Evolutionary conservation across 23 tunicate genomes (phyloP), one percentile per base, ranked within the genome.

Genomic region (Oikopleura dioica): DNA sequence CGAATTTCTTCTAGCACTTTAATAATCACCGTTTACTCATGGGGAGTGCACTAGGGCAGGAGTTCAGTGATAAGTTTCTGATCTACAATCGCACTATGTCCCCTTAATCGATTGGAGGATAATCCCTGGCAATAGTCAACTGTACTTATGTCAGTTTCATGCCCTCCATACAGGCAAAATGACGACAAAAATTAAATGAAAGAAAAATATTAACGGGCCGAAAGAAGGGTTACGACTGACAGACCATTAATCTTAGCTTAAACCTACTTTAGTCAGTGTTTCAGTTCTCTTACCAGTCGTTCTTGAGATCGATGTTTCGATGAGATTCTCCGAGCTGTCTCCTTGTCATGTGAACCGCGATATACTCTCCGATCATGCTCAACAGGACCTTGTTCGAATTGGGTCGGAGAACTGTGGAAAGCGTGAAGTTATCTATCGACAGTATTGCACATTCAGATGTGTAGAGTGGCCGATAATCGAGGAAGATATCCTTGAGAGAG

Each of bases 31-130:
- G 72, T 63, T 63, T 63, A 63, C 72, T 63, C 72, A 23, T 63
- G 72, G 72, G 72, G 16, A 31, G 72, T 63, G 26, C 72, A 12
- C 72, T 63, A 23, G 72, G 72, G 72, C 72, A 63, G 72, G 4
- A 31, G 72, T 31, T 63, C 2, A 4, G 4, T 23, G 32, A 12
- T 21, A 63, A 2, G 72, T 63, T 63, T 28, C 4, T 4, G 2
- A 23, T 5, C 72, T 63, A 63, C 72, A 63, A 63, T 63, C 72
- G 72, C 26, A 63, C 33, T 63, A 63, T 63, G 72, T 31, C 30
- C 72, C 72, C 72, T 63, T 28, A 63, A 63, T 2, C 72, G 26
- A 63, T 63, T 63, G 72, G 4, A 9, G 33, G 29, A 63, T 63
- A 63, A 63, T 63, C 72, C 72, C 26, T 28, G 72, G 33, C 33